These are phyloP conservation scores for Ciona savignyi DNA, from an alignment of 23 tunicate species.

Conservation along the genomic window DNA sequence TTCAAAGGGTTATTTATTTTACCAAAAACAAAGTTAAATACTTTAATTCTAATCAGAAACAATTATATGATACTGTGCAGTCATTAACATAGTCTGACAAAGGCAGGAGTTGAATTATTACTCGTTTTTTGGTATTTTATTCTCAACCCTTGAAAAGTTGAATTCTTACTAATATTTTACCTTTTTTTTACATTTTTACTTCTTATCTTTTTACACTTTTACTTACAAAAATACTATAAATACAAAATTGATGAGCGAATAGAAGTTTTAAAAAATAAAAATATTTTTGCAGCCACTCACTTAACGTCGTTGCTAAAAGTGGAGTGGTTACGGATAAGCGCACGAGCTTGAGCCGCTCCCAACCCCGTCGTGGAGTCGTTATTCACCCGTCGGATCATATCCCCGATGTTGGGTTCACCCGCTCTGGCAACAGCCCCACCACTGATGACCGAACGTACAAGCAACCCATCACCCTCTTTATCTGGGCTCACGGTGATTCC, in stretches of 20 bases:
- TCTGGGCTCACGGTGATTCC: conserved; percentile 86
- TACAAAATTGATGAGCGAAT: not conserved
- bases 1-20: too few relatives aligned
- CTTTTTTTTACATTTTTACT: too few relatives aligned
- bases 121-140: too few relatives aligned
- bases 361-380: conserved; percentile 81
- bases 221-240: not conserved
- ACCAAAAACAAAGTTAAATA: too few relatives aligned
- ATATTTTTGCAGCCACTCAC: conserved; percentile 12
- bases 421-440: conserved; percentile 70
- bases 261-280: not conserved
- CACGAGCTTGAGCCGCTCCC: conserved; percentile 81
- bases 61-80: too few relatives aligned
- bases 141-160: too few relatives aligned
- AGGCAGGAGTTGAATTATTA: too few relatives aligned
- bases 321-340: conserved; percentile 73
- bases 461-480: conserved; percentile 73
- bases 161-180: too few relatives aligned
- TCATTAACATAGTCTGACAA: too few relatives aligned
- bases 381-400: conserved; percentile 75
- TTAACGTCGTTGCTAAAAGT: conserved; percentile 57
- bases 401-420: conserved; percentile 78
- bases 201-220: not conserved
- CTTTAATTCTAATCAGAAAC: too few relatives aligned
- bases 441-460: conserved; percentile 48